Evolutionary conservation across 2,113 vertebrate species (phyloP).

Genomic region (Coptodon bakossiorum): DNA sequence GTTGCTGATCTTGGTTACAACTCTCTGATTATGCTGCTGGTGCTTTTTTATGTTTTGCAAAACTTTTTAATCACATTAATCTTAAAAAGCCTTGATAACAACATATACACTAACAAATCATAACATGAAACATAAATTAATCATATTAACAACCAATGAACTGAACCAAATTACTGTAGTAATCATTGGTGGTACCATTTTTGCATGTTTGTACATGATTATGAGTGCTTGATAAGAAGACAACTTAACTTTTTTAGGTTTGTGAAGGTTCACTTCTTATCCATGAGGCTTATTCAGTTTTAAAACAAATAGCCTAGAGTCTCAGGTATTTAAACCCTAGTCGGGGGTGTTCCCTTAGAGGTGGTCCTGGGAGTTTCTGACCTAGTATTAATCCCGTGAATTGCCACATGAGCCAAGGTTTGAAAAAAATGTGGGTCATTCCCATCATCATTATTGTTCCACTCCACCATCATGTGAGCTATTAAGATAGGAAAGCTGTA

Average conservation of each 20-base stretch:
- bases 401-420: neutral
- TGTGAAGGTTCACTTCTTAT: neutral
- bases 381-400: neutral
- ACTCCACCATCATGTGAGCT: neutral
- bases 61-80: neutral
- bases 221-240: neutral
- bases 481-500: neutral
- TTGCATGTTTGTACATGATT: neutral
- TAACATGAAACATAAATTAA: neutral
- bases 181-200: neutral
- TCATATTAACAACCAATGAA: neutral
- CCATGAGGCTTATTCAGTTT: neutral
- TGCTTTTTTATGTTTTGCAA: neutral
- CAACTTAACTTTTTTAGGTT: neutral
- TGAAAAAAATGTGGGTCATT: neutral
- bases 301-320: neutral
- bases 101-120: neutral
- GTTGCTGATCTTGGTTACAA: neutral
- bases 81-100: neutral
- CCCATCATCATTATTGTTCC: neutral
- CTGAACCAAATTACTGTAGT: neutral
- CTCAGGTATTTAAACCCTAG: neutral
- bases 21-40: neutral
- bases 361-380: neutral
- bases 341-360: neutral